These are phyloP conservation scores for Styela clava DNA, from an alignment of 23 tunicate genomes.

Conservation along the genomic window DNA sequence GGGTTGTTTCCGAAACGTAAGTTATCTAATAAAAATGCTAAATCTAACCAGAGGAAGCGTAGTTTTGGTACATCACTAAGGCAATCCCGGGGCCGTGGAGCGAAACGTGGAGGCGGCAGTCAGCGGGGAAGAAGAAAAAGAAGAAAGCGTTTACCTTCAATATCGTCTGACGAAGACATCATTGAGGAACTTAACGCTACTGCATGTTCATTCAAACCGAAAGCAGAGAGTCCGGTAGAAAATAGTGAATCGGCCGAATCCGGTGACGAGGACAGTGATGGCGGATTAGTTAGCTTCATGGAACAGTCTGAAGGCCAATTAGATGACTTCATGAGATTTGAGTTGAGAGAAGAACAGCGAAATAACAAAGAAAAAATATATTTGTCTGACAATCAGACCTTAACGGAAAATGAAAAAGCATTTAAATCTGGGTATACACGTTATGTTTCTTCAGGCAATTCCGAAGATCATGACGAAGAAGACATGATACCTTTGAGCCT, in stretches of 20 bases:
- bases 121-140: slow-evolving; percentile 16
- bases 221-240: not conserved
- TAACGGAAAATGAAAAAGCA: not conserved
- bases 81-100: not conserved
- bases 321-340: not conserved
- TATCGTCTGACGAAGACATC: slow-evolving; percentile 34
- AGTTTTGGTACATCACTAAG: no score
- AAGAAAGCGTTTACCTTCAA: slow-evolving; percentile 19
- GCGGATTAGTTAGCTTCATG: slow-evolving; percentile 22
- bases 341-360: not conserved
- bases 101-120: not conserved
- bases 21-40: no score
- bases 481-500: not conserved
- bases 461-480: not conserved
- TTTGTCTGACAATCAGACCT: not conserved
- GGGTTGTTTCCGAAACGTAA: no score
- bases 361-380: not conserved
- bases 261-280: slow-evolving; percentile 22
- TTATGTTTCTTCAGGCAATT: not conserved
- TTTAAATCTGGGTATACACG: not conserved
- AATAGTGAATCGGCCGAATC: not conserved
- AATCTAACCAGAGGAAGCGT: no score
- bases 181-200: slow-evolving; percentile 21
- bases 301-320: not conserved
- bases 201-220: not conserved